A percentile compares a stretch with the other conserved stretches of the same genome.
These are phyloP conservation scores for Corydoras maculifer DNA, from an alignment of 2,113 vertebrate species.

Conservation along the genomic window DNA sequence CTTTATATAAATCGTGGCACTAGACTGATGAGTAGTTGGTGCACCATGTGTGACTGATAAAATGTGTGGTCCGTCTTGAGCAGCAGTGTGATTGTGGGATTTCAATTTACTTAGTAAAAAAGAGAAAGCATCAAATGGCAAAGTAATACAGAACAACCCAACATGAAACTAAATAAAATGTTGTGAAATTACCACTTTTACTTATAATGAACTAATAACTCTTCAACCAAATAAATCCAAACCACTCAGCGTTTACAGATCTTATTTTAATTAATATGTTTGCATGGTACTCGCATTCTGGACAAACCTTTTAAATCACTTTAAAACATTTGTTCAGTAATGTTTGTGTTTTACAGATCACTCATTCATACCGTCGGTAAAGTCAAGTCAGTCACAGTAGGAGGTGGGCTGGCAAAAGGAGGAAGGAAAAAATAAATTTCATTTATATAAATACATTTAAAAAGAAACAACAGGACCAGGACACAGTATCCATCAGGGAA, in stretches of 20 bases:
- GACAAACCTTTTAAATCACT: constrained; percentile 56
- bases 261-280: constrained; percentile 37
- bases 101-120: too few species aligned
- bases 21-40: too few species aligned
- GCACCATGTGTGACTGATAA: too few species aligned
- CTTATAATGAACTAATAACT: too few species aligned
- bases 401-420: constrained; percentile 60
- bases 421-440: constrained; percentile 39
- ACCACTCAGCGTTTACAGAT: constrained; percentile 9
- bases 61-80: too few species aligned
- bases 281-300: constrained; percentile 62
- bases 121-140: too few species aligned
- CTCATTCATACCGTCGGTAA: constrained; percentile 76
- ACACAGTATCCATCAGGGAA: constrained; percentile 48
- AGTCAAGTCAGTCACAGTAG: constrained; percentile 75
- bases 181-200: too few species aligned
- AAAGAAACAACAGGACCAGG: constrained; percentile 61
- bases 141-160: too few species aligned
- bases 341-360: constrained; percentile 53
- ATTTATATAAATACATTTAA: constrained; percentile 64
- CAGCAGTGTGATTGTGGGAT: too few species aligned
- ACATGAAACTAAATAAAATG: too few species aligned
- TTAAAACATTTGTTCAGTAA: constrained; percentile 61
- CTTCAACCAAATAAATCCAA: background rate
- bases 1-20: too few species aligned